These are phyloP conservation scores for Eunapius fragilis DNA, from an alignment of 37 sponge, comb jelly and placozoan genomes.

Conservation along the genomic window DNA sequence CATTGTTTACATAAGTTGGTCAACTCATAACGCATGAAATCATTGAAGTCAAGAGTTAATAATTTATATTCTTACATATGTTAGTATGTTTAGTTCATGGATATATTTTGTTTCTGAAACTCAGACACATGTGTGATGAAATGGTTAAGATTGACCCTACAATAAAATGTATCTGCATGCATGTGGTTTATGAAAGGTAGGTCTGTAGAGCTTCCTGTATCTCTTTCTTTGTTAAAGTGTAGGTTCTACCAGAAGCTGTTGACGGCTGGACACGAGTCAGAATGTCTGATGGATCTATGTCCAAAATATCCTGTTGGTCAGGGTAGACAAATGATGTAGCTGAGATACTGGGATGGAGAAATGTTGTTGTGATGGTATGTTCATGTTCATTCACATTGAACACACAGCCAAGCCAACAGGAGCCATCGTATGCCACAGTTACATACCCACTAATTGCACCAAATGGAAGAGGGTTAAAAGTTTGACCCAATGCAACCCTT, in stretches of 20 bases:
- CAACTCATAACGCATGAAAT: too few relatives aligned
- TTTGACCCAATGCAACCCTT: conserved; percentile 3
- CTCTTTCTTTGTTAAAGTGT: neutral
- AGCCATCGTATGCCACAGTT: conserved; percentile 13
- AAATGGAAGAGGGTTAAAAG: conserved; percentile 2
- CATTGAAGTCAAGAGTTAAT: too few relatives aligned
- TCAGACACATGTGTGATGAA: too few relatives aligned
- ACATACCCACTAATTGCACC: conserved; percentile 38
- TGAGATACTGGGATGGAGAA: conserved; percentile 54
- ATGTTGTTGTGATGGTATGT: conserved; percentile 29
- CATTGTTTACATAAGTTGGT: too few relatives aligned
- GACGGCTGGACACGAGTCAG: conserved; percentile 18
- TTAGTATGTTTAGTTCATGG: too few relatives aligned
- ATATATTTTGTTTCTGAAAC: too few relatives aligned
- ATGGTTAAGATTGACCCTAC: too few relatives aligned
- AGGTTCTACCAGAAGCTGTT: conserved; percentile 11
- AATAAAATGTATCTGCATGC: too few relatives aligned
- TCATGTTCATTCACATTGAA: conserved; percentile 2
- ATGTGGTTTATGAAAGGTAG: too few relatives aligned
- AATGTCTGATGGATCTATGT: conserved; percentile 14
- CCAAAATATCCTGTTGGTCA: conserved; percentile 12
- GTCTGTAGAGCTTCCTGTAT: too few relatives aligned
- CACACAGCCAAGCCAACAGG: conserved; percentile 62
- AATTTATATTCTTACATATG: too few relatives aligned
- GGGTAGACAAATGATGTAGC: conserved; percentile 33